These are phyloP conservation scores for Orthosia gracilis DNA, from an alignment of 2,888 invertebrate species.

Conservation along the genomic window DNA sequence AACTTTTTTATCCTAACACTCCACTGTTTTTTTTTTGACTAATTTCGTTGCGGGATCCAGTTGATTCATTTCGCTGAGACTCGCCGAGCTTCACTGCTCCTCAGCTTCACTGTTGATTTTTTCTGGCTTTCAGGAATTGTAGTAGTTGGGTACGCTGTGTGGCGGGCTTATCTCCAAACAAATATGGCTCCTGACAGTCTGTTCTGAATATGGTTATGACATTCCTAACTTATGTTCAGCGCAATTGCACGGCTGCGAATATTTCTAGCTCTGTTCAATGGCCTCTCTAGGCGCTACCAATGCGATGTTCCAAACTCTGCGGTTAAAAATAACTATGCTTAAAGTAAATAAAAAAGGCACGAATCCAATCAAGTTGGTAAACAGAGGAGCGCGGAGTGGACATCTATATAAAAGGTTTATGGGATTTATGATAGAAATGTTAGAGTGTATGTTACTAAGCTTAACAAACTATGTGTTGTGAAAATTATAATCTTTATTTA, in stretches of 20 bases:
- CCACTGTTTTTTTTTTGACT: too few relatives aligned
- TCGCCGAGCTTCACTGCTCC: too few relatives aligned
- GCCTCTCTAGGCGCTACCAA: background rate
- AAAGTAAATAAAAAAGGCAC: conserved; percentile 88
- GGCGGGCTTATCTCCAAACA: too few relatives aligned
- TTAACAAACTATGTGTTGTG: background rate
- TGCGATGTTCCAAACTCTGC: background rate
- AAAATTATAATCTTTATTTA: too few relatives aligned
- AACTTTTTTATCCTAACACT: too few relatives aligned
- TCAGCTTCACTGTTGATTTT: too few relatives aligned
- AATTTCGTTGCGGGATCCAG: too few relatives aligned
- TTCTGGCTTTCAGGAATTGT: too few relatives aligned
- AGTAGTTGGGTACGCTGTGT: too few relatives aligned
- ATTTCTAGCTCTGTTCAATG: background rate
- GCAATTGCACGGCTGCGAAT: background rate
- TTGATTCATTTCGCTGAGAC: too few relatives aligned
- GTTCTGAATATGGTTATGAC: too few relatives aligned
- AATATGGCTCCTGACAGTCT: too few relatives aligned
- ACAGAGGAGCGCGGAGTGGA: conserved; percentile 72
- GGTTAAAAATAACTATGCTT: conserved; percentile 77
- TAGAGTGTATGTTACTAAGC: conserved; percentile 27
- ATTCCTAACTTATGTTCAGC: background rate
- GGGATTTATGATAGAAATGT: conserved; percentile 46
- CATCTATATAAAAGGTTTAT: conserved; percentile 61
- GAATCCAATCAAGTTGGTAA: conserved; percentile 89